These are phyloP conservation scores for Felis catus DNA, from an alignment of 2,113 vertebrate species.

Conservation along the genomic window F.catus_Fca126_mat1.0 CM031420.1:64098501-64099000, in stretches of 20 bases:
- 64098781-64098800: background rate
- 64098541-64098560: constrained; percentile 82
- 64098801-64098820: background rate
- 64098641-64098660: constrained; percentile 72
- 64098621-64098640: constrained; percentile 75
- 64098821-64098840: background rate
- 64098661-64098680: constrained; percentile 55
- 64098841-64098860: background rate
- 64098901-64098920: background rate
- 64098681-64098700: constrained; percentile 54
- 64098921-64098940: background rate
- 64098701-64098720: background rate
- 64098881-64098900: background rate
- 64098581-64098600: constrained; percentile 82
- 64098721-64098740: background rate
- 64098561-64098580: constrained; percentile 79
- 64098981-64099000: background rate
- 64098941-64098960: background rate
- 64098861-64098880: background rate
- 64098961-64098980: background rate
- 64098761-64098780: background rate
- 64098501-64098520: constrained; percentile 80
- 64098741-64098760: background rate
- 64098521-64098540: constrained; percentile 86
- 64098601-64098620: constrained; percentile 76